Evolutionary conservation across 2,888 invertebrate species (phyloP), one percentile per base, ranked within the genome.

Genomic region (Cylloceria caligata): DNA sequence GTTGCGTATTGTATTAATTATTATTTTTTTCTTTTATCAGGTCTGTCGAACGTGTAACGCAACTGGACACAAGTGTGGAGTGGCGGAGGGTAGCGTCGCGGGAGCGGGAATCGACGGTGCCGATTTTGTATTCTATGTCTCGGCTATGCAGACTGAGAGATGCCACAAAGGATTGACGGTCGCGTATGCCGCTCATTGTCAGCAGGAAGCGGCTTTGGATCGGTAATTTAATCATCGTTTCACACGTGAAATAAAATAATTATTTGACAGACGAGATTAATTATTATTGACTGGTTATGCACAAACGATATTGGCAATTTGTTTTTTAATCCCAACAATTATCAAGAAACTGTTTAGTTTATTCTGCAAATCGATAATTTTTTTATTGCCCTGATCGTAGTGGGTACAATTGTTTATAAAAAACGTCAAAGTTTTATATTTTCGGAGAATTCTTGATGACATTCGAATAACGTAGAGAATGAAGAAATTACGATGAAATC

Each of bases 101-200:
- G 96, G 96, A 21, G 92, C 93, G 49, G 97, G 98, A 2, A 96
- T 97, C 16, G 94, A 95, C 72, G 95, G 97, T 86, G 96, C 98
- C 0, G 99, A 99, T 93, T 99, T 99, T 93, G 96, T 99, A 0
- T 96, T 99, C 86, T 99, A 99, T 93, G 98, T 99, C 6, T 99
- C 99, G 4, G 98, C 99, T 0, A 95, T 98, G 90, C 97, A 98
- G 92, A 98, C 99, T 0, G 96, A 97, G 87, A 94, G 99, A n/a
- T 99, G 99, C 92, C 95, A 96, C 84, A 96, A 97, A 86, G 97
- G 97, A 0, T 94, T 97, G 83, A 99, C 99, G 0, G 98, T 99
- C 0, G 99, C 99, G 0, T 99, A 99, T 93, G 99, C 99, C 0
- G 99, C 99, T 0, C 99, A 99, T 92, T 99, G 99, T 89, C 99